These are phyloP conservation scores for Gymnocypris eckloni DNA, from an alignment of 2,797 vertebrate species.

Conservation along the genomic window DNA sequence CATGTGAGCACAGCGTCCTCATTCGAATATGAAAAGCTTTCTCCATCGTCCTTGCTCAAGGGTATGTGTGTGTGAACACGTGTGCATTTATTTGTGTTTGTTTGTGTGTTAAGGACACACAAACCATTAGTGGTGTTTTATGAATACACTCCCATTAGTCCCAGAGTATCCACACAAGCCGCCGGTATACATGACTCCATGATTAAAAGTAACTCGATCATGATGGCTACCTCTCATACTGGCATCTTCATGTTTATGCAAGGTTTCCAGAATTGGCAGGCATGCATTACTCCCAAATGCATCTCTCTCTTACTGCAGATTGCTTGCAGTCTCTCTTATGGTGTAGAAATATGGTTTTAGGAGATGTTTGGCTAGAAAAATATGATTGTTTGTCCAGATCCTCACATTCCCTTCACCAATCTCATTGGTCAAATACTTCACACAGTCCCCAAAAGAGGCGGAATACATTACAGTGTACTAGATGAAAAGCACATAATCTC, in stretches of 20 bases:
- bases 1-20: constrained; percentile 17
- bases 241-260: not conserved
- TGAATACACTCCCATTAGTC: constrained; percentile 43
- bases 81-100: constrained; percentile 20
- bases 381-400: not conserved
- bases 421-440: constrained; percentile 15
- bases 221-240: constrained; percentile 10
- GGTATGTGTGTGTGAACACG: not conserved
- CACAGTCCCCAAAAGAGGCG: constrained; percentile 8
- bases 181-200: constrained; percentile 21
- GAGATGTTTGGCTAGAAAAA: not conserved
- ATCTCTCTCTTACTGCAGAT: constrained; percentile 5
- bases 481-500: constrained; percentile 4
- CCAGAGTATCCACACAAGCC: constrained; percentile 11
- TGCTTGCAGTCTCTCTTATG: not conserved
- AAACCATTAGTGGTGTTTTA: constrained; percentile 37
- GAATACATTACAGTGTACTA: constrained; percentile 30
- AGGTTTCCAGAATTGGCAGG: constrained; percentile 4
- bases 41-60: constrained; percentile 35
- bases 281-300: constrained; percentile 7
- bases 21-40: constrained; percentile 49
- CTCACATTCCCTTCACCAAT: not conserved
- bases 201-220: constrained; percentile 10
- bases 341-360: not conserved
- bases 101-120: constrained; percentile 17